Conservation (phyloP, 2,888 invertebrate genomes). For the Tipula helvola region DNA sequence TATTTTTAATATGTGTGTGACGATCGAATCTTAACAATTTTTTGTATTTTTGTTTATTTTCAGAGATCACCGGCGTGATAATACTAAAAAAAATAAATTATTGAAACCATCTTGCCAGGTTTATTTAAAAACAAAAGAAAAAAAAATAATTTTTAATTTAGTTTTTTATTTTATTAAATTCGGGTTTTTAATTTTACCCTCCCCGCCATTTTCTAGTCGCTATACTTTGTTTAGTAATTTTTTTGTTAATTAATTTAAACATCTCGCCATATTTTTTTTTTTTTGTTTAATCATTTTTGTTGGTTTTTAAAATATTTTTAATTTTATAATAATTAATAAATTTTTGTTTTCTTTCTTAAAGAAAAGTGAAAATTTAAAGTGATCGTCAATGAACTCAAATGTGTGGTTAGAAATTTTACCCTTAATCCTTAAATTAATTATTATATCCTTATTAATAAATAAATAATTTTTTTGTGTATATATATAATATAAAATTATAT, state of each 20-base stretch:
- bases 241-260: neutral
- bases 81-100: neutral
- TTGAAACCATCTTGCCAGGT: neutral
- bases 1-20: neutral
- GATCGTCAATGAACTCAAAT: slow-evolving; percentile 9
- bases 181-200: neutral
- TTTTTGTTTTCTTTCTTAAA: neutral
- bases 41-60: neutral
- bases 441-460: slow-evolving; percentile 6
- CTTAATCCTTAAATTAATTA: neutral
- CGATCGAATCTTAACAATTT: neutral
- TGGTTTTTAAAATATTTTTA: neutral
- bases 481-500: neutral
- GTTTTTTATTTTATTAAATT: neutral
- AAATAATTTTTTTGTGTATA: neutral
- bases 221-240: neutral
- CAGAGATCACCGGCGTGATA: slow-evolving; percentile 4
- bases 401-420: slow-evolving; percentile 5
- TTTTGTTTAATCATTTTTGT: neutral
- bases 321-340: neutral
- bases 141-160: neutral
- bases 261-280: neutral
- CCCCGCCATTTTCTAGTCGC: neutral
- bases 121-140: neutral
- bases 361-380: slow-evolving; percentile 5